Evolutionary conservation across 1,140 invertebrate species (phyloP).

Genomic region (Brachionus koreanus): DNA sequence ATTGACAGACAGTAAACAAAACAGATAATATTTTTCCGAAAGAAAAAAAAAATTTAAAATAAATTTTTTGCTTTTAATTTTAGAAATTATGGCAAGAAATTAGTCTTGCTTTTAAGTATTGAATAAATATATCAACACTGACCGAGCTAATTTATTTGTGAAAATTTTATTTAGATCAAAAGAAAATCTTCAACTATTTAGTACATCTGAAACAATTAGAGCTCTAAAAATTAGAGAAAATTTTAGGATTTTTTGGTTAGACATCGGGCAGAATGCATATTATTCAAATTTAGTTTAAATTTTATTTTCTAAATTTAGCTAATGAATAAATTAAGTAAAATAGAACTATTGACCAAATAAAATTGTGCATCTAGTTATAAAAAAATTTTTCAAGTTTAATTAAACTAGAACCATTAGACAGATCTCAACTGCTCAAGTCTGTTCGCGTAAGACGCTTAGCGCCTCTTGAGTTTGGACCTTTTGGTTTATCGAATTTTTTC

Average conservation of each 20-base stretch:
- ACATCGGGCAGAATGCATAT: neutral
- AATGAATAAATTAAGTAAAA: neutral
- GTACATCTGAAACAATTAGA: no score
- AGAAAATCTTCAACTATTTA: no score
- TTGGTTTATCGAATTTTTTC: constrained; percentile 80
- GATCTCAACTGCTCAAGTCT: neutral
- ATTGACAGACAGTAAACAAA: no score
- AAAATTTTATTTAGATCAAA: no score
- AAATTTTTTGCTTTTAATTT: no score
- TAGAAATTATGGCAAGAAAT: no score
- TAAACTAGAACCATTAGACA: neutral
- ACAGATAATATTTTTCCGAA: no score
- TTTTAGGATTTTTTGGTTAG: neutral
- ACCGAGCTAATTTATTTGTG: no score
- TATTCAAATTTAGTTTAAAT: neutral
- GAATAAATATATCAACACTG: no score
- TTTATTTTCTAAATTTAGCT: neutral
- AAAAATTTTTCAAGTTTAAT: neutral
- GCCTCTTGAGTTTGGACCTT: constrained; percentile 83
- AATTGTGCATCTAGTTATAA: neutral
- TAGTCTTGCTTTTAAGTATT: no score
- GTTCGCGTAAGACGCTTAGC: constrained; percentile 73
- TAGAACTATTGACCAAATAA: neutral
- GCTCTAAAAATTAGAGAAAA: neutral
- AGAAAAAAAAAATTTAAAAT: no score